A percentile compares a stretch with the other conserved stretches of the same genome.
phyloP scores from a whole-genome alignment of 2,888 invertebrate genomes.

The Hemithea aestivaria region DNA sequence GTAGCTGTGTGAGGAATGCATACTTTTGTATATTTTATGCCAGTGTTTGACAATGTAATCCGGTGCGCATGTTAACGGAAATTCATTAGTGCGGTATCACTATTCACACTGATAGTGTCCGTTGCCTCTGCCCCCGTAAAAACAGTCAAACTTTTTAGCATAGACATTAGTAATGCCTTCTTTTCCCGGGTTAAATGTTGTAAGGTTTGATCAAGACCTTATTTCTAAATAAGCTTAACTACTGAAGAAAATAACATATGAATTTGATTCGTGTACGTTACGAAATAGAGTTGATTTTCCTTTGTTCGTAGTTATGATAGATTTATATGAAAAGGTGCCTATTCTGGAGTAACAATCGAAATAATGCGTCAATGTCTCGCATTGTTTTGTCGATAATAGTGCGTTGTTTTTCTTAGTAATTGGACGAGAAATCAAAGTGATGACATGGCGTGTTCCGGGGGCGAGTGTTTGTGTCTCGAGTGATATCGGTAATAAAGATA shows the following conservation, averaged over 20 bases:
- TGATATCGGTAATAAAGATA: neutral
- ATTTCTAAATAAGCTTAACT: conserved; percentile 7
- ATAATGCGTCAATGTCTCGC: conserved; percentile 61
- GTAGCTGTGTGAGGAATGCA: no score
- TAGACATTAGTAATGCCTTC: no score
- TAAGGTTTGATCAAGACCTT: no score
- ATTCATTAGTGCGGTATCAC: no score
- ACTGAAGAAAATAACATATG: neutral
- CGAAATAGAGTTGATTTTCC: neutral
- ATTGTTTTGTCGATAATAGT: conserved; percentile 53
- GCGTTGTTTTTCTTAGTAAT: conserved; percentile 72
- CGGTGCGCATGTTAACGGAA: no score
- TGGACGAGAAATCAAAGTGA: conserved; percentile 66
- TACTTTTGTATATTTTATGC: no score
- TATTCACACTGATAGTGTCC: no score
- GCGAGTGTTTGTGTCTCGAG: conserved; percentile 11
- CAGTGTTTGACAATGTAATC: no score
- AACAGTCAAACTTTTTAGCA: no score
- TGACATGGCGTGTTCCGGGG: conserved; percentile 27
- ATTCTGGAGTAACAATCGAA: conserved; percentile 42
- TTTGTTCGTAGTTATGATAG: conserved; percentile 3
- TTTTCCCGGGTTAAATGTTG: no score
- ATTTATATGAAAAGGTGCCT: conserved; percentile 25
- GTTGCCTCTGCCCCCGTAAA: no score
- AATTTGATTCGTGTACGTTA: conserved; percentile 7